Evolutionary conservation across 1,140 invertebrate genomes (phyloP).

Genomic region (Forficula auricularia): DNA sequence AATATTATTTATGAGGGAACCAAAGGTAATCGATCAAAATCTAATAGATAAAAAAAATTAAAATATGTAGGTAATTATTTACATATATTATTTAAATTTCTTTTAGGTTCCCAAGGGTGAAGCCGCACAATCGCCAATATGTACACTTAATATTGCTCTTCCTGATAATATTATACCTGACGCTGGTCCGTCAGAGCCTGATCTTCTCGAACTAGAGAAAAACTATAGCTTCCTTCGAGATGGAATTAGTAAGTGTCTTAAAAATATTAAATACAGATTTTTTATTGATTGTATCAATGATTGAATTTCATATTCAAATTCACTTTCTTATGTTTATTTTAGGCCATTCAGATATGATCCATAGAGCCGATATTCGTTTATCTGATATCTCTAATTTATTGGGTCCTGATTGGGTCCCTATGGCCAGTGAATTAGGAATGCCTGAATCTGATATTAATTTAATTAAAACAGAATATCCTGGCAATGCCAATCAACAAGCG

Average conservation of each 20-base stretch:
- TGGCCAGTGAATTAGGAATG: conserved; percentile 71
- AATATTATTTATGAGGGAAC: conserved; percentile 88
- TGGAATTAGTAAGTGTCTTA: conserved; percentile 32
- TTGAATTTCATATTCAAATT: too few species aligned
- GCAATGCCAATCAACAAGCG: conserved; percentile 73
- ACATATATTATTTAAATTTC: not conserved
- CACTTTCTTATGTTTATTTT: not conserved
- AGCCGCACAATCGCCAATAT: conserved; percentile 68
- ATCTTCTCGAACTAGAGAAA: conserved; percentile 45
- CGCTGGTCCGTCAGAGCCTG: conserved; percentile 45
- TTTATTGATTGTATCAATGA: not conserved
- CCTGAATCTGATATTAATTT: conserved; percentile 69
- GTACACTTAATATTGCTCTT: conserved; percentile 74
- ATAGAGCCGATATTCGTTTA: conserved; percentile 60
- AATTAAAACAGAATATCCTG: conserved; percentile 70
- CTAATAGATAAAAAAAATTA: too few species aligned
- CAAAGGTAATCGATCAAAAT: conserved; percentile 42
- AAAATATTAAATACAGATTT: not conserved
- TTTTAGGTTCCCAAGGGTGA: conserved; percentile 44
- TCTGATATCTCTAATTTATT: conserved; percentile 83
- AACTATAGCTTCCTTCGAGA: conserved; percentile 43
- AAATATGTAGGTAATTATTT: too few species aligned
- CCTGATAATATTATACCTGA: conserved; percentile 59
- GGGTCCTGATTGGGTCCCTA: conserved; percentile 77
- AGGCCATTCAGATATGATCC: conserved; percentile 46